These are phyloP conservation scores for Teleopsis dalmanni DNA, from an alignment of 1,140 invertebrate species.

Conservation along the genomic window DNA sequence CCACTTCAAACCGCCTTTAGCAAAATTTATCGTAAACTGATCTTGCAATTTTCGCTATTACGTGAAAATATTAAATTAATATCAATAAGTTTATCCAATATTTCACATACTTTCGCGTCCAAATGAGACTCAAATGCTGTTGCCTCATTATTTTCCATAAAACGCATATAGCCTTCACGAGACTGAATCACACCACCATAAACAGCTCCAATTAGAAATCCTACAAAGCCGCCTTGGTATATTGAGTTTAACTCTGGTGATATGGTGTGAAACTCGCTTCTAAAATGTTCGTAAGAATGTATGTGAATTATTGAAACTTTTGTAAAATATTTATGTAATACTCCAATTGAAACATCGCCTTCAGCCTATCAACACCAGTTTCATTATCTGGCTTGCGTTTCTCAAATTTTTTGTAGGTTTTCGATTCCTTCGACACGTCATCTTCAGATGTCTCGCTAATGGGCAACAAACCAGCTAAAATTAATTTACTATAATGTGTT, in stretches of 20 bases:
- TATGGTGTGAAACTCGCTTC: slow-evolving; percentile 54
- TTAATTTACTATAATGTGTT: too few species aligned
- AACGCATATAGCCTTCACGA: slow-evolving; percentile 54
- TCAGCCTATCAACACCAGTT: slow-evolving; percentile 47
- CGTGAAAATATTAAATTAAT: neutral
- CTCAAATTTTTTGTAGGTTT: slow-evolving; percentile 33
- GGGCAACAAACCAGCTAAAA: too few species aligned
- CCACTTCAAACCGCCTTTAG: slow-evolving; percentile 59
- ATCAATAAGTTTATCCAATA: neutral
- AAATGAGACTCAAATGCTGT: slow-evolving; percentile 57
- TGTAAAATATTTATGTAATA: slow-evolving; percentile 16
- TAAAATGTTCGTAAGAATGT: too few species aligned
- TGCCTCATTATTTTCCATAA: slow-evolving; percentile 66
- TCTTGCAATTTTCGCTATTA: slow-evolving; percentile 59
- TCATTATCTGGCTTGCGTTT: slow-evolving; percentile 20
- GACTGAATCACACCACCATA: slow-evolving; percentile 56
- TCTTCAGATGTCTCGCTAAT: neutral
- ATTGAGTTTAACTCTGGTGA: slow-evolving; percentile 54
- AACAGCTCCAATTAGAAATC: slow-evolving; percentile 51
- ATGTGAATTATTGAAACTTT: neutral
- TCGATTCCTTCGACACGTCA: slow-evolving; percentile 23
- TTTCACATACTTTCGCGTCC: slow-evolving; percentile 55
- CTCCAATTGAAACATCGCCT: slow-evolving; percentile 46
- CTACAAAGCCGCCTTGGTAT: slow-evolving; percentile 49
- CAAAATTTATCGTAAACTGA: slow-evolving; percentile 55